These are phyloP conservation scores for Ctenodactylus gundi DNA, from an alignment of 2,113 vertebrate genomes.

Conservation along the genomic window DNA sequence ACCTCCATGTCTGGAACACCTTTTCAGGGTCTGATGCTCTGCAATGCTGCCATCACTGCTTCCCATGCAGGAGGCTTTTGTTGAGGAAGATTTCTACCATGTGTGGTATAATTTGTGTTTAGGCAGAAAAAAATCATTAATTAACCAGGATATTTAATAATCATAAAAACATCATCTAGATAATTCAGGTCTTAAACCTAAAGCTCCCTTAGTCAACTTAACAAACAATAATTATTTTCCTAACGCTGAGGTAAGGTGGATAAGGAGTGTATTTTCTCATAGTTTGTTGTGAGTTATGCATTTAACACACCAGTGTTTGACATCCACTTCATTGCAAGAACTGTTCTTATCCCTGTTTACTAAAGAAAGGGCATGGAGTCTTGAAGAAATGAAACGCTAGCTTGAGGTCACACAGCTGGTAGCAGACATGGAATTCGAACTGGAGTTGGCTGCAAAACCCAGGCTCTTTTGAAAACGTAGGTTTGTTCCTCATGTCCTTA, in stretches of 20 bases:
- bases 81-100: slow-evolving; percentile 8
- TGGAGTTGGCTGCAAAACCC: neutral
- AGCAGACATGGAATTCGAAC: neutral
- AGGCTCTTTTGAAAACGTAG: slow-evolving; percentile 22
- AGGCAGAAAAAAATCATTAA: neutral
- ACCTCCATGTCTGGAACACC: neutral
- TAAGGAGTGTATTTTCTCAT: neutral
- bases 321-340: neutral
- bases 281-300: neutral
- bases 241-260: neutral
- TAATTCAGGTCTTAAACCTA: neutral
- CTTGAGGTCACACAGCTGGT: neutral
- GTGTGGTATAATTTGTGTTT: neutral
- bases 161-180: neutral
- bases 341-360: neutral
- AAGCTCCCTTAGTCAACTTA: neutral
- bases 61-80: neutral
- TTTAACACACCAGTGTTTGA: neutral
- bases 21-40: neutral
- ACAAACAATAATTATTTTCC: neutral
- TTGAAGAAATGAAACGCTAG: slow-evolving; percentile 13
- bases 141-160: neutral
- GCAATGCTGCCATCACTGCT: neutral
- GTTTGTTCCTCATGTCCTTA: neutral
- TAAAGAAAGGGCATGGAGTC: neutral